Evolutionary conservation across 2,113 vertebrate species (phyloP).

Genomic region (Gopherus evgoodei): DNA sequence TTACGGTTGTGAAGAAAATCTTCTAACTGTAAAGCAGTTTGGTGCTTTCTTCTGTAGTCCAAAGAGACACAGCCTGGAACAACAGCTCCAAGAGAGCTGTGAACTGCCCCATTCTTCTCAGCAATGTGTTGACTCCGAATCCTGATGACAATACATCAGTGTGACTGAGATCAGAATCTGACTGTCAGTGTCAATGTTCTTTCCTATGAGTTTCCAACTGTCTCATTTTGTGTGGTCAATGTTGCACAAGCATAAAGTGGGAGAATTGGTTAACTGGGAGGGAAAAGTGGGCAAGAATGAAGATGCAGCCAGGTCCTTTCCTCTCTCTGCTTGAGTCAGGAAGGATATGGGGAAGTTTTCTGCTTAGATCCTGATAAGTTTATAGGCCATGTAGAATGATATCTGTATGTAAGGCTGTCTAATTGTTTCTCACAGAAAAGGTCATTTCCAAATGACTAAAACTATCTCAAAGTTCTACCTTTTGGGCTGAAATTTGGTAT

Average conservation of each 20-base stretch:
- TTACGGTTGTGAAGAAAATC: rapidly evolving
- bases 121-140: background rate
- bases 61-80: background rate
- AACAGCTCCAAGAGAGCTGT: background rate
- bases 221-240: background rate
- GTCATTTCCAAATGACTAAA: background rate
- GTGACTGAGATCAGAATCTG: conserved; percentile 10
- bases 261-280: background rate
- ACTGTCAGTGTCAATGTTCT: background rate
- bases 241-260: background rate
- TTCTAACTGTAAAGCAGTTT: background rate
- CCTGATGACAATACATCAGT: background rate
- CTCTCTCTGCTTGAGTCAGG: background rate
- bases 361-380: background rate
- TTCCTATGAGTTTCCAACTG: background rate
- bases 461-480: conserved; percentile 13
- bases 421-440: background rate
- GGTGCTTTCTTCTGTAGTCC: background rate
- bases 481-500: background rate
- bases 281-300: background rate
- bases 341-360: background rate
- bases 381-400: background rate
- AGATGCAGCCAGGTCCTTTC: background rate
- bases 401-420: background rate
- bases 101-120: background rate